Evolutionary conservation across 2,797 vertebrate genomes (phyloP).

Genomic region (Anas acuta): DNA sequence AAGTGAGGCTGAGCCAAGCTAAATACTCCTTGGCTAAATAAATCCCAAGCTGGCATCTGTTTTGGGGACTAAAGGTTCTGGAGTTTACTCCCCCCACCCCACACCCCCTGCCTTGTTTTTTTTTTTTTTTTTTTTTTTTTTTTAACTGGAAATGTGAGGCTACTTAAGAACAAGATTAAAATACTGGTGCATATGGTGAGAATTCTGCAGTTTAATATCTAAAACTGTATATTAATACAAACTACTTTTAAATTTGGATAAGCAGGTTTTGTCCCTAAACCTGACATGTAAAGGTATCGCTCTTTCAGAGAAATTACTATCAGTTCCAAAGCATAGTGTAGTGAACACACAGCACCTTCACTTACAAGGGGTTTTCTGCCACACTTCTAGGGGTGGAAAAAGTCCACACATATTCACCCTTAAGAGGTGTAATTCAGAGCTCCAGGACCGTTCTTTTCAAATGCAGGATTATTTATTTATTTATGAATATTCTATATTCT

Average conservation of each 20-base stretch:
- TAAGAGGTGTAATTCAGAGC: background rate
- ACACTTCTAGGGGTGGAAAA: background rate
- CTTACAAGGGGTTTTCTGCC: background rate
- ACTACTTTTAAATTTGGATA: slow-evolving; percentile 21
- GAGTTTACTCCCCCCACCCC: slow-evolving; percentile 5
- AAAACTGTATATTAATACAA: background rate
- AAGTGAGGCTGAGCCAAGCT: slow-evolving; percentile 74
- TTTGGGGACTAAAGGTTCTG: slow-evolving; percentile 76
- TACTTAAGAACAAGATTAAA: slow-evolving; percentile 71
- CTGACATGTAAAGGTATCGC: background rate
- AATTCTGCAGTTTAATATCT: slow-evolving; percentile 30
- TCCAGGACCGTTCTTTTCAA: background rate
- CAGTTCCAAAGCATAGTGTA: background rate
- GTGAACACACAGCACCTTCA: background rate
- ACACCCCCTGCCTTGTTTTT: slow-evolving; percentile 45
- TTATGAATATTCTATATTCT: background rate
- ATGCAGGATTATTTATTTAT: background rate
- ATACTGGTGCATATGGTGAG: slow-evolving; percentile 54
- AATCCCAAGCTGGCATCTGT: slow-evolving; percentile 77
- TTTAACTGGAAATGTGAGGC: slow-evolving; percentile 59
- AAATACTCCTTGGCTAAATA: slow-evolving; percentile 80
- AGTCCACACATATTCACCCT: background rate
- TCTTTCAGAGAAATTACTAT: background rate
- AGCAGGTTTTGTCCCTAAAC: slow-evolving; percentile 23
- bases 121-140: background rate